Conservation (phyloP, 2,113 vertebrate species). For the Kobus ellipsiprymnus region DNA sequence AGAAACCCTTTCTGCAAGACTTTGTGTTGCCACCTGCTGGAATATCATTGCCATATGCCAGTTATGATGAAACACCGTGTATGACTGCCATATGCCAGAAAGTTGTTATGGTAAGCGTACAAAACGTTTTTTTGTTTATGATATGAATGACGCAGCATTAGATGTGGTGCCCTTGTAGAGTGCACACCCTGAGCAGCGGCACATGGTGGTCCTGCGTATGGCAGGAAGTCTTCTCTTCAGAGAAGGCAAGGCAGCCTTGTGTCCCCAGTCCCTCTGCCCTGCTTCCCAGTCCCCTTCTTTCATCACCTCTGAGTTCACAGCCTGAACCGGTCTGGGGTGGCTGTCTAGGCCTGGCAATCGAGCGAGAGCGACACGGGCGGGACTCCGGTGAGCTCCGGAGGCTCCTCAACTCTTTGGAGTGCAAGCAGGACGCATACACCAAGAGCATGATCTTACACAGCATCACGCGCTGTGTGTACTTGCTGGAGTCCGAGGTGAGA, state of each 20-base stretch:
- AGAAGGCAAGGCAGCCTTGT: not conserved
- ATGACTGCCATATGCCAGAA: not conserved
- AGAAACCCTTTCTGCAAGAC: not conserved
- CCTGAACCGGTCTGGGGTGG: constrained; percentile 40
- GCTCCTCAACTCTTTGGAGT: constrained; percentile 64
- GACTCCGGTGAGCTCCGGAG: constrained; percentile 69
- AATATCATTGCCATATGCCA: not conserved
- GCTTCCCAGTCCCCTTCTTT: not conserved
- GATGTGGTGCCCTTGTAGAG: not conserved
- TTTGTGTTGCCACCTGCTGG: not conserved
- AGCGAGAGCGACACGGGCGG: constrained; percentile 50
- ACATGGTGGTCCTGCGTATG: fast-evolving
- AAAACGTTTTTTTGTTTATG: not conserved
- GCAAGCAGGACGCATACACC: constrained; percentile 57
- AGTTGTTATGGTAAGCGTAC: not conserved
- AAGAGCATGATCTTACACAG: constrained; percentile 67
- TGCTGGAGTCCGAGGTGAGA: constrained; percentile 73
- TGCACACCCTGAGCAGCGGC: not conserved
- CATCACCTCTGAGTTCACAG: not conserved
- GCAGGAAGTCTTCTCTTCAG: not conserved
- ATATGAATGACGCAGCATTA: fast-evolving
- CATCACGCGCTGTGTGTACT: constrained; percentile 69
- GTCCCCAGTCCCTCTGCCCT: not conserved
- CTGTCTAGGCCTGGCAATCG: constrained; percentile 64
- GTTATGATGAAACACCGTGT: not conserved